Conservation (phyloP, 2,888 invertebrate species). For the Chouioia cunea region DNA sequence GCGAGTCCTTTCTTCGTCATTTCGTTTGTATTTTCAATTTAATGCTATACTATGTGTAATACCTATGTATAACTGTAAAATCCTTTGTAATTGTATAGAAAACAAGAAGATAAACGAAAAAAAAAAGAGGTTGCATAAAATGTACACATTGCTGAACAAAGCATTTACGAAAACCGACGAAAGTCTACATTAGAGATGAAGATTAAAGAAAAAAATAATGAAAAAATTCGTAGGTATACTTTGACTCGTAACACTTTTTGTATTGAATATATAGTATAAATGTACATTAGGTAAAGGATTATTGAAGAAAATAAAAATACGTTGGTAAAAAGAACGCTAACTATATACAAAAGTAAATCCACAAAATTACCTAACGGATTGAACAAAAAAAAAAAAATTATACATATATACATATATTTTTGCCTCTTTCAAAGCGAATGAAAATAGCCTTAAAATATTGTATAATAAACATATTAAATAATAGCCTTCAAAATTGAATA, state of each 20-base stretch:
- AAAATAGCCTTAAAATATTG: no score
- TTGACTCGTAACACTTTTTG: constrained; percentile 40
- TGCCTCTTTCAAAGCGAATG: no score
- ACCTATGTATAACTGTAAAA: constrained; percentile 43
- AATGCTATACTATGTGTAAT: constrained; percentile 46
- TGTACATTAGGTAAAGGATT: constrained; percentile 19
- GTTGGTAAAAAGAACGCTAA: constrained; percentile 6
- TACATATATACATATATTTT: no score
- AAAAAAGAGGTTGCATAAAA: constrained; percentile 11
- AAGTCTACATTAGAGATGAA: constrained; percentile 33
- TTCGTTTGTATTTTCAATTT: constrained; percentile 41
- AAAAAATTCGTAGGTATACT: constrained; percentile 32
- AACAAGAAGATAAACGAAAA: not conserved
- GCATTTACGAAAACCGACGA: constrained; percentile 25
- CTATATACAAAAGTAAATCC: not conserved
- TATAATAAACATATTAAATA: no score
- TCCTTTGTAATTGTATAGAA: constrained; percentile 44
- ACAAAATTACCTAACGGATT: not conserved
- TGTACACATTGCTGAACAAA: constrained; percentile 26
- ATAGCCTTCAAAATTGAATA: no score
- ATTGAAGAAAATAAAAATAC: constrained; percentile 10
- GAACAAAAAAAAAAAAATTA: no score
- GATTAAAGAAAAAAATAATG: constrained; percentile 6
- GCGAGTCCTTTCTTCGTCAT: constrained; percentile 27
- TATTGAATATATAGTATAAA: constrained; percentile 27